A percentile compares a stretch with the other conserved stretches of the same genome.
These are phyloP conservation scores for Augochlora pura DNA, from an alignment of 1,140 invertebrate species.

Conservation along the genomic window DNA sequence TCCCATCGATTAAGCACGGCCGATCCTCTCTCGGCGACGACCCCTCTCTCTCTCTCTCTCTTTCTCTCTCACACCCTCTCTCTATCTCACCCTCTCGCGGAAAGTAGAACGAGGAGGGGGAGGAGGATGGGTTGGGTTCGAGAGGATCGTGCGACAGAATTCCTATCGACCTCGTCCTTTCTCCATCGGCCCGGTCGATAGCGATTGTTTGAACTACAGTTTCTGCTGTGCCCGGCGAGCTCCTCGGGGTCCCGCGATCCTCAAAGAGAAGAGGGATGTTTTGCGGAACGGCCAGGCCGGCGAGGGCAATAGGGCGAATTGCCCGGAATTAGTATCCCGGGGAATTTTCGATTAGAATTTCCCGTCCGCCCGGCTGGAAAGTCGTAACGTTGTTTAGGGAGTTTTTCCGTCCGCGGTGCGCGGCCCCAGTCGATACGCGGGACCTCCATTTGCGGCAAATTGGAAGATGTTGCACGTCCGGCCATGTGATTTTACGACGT, in stretches of 20 bases:
- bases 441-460: slow-evolving; percentile 3
- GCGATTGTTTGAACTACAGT: not conserved
- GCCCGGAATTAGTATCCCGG: slow-evolving; percentile 16
- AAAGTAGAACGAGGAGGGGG: slow-evolving; percentile 4
- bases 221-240: not conserved
- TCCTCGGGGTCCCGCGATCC: no score
- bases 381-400: slow-evolving; percentile 26
- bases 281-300: slow-evolving; percentile 24
- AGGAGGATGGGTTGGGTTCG: no score
- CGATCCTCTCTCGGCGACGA: not conserved
- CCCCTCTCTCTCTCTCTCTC: no score
- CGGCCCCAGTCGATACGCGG: not conserved
- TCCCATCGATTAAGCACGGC: not conserved
- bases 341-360: slow-evolving; percentile 30
- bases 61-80: no score
- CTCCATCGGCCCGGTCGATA: not conserved
- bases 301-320: not conserved
- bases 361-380: not conserved
- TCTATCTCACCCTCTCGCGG: no score
- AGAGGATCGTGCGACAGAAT: not conserved
- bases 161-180: not conserved
- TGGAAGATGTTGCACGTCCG: slow-evolving; percentile 23
- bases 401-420: not conserved
- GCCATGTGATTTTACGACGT: slow-evolving; percentile 25
- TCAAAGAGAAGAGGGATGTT: slow-evolving; percentile 6